Evolutionary conservation across 2,797 vertebrate species (phyloP).

Genomic region (Moxostoma hubbsi): DNA sequence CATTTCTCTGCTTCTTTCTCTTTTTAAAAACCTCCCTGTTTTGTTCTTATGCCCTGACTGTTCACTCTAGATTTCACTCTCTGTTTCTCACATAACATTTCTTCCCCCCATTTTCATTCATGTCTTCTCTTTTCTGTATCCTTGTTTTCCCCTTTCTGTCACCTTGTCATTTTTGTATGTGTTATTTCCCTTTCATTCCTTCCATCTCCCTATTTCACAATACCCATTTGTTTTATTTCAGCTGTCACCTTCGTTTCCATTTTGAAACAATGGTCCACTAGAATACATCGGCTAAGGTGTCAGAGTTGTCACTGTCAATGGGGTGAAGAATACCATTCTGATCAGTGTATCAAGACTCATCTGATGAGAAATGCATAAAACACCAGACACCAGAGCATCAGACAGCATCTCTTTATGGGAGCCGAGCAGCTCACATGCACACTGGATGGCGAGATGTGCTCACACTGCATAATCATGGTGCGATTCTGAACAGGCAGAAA

Average conservation of each 20-base stretch:
- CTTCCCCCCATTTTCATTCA: not conserved
- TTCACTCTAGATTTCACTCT: conserved; percentile 20
- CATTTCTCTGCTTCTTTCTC: conserved; percentile 59
- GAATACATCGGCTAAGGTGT: conserved; percentile 66
- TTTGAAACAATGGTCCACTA: conserved; percentile 18
- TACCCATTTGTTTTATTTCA: not conserved
- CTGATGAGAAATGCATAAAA: conserved; percentile 52
- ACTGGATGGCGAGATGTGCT: conserved; percentile 73
- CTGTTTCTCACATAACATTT: not conserved
- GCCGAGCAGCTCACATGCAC: conserved; percentile 77
- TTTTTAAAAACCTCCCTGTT: conserved; percentile 57
- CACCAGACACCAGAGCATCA: not conserved
- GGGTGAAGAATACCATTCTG: conserved; percentile 36
- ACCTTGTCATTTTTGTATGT: not conserved
- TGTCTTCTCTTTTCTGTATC: not conserved
- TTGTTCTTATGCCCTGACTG: conserved; percentile 64
- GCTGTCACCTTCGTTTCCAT: conserved; percentile 20
- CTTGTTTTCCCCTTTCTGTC: not conserved
- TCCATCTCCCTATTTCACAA: conserved; percentile 5
- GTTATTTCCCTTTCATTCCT: conserved; percentile 27
- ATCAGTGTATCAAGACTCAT: conserved; percentile 31
- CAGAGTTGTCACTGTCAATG: conserved; percentile 30
- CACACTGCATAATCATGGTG: conserved; percentile 78
- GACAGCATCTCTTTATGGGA: conserved; percentile 53
- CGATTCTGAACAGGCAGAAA: conserved; percentile 73